Evolutionary conservation across 1,140 invertebrate species (phyloP).

Genomic region (honey bee (Apis mellifera)): Amel_HAv3.1 CM009933.2:12801001-12801500

Average conservation of each 20-base stretch:
- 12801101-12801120: neutral
- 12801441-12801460: too few relatives aligned
- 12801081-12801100: neutral
- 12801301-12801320: neutral
- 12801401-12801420: neutral
- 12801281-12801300: neutral
- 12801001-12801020: too few relatives aligned
- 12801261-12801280: neutral
- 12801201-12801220: neutral
- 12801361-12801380: neutral
- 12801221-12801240: neutral
- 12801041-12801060: too few relatives aligned
- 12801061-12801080: neutral
- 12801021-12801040: too few relatives aligned
- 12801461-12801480: neutral
- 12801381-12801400: neutral
- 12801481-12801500: neutral
- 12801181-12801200: neutral
- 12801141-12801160: too few relatives aligned
- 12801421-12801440: neutral
- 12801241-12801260: neutral
- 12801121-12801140: neutral
- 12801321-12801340: neutral
- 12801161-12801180: neutral
- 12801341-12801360: neutral